These are phyloP conservation scores for Natrix natrix DNA, from an alignment of 2,797 vertebrate genomes.

Conservation along the genomic window DNA sequence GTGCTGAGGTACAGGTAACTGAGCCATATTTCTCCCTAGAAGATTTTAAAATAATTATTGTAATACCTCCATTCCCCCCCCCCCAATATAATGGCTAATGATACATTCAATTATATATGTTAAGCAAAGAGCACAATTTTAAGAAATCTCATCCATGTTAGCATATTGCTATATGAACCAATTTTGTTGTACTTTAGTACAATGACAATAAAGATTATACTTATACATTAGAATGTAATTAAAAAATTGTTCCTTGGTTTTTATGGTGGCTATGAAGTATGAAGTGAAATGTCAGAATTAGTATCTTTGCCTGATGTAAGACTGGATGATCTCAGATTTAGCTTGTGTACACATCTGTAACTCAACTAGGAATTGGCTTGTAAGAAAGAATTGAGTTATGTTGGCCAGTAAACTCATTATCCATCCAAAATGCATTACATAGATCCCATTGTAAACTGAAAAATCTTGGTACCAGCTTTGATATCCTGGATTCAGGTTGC, in stretches of 20 bases:
- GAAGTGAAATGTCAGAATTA: background rate
- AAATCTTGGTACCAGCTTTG: background rate
- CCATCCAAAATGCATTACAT: background rate
- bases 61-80: background rate
- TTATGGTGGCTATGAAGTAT: background rate
- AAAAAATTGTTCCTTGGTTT: background rate
- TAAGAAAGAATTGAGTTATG: background rate
- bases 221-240: background rate
- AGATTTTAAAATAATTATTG: background rate
- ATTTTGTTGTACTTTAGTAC: too few species aligned
- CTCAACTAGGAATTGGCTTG: background rate
- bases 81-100: background rate
- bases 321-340: background rate
- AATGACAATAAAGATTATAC: too few species aligned
- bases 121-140: background rate
- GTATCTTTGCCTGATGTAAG: background rate
- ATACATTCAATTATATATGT: background rate
- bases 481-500: background rate
- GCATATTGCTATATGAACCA: too few species aligned
- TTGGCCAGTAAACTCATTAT: background rate
- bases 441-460: background rate
- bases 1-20: background rate
- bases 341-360: background rate
- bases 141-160: background rate
- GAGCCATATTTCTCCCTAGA: background rate